Conservation (phyloP, 2,113 vertebrate species). For the Callionymus lyra region DNA sequence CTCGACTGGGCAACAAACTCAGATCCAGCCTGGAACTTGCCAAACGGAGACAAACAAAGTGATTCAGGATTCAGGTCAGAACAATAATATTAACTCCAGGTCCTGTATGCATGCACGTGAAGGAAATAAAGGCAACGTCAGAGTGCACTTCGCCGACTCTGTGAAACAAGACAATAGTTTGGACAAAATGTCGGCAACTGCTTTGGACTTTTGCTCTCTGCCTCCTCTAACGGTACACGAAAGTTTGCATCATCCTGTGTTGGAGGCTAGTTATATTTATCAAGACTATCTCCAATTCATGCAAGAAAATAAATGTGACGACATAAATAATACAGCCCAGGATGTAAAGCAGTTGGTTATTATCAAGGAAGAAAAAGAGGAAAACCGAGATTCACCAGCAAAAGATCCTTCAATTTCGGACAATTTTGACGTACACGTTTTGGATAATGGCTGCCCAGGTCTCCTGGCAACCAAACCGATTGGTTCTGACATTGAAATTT, state of each 20-base stretch:
- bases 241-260: slow-evolving; percentile 62
- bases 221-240: slow-evolving; percentile 67
- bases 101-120: slow-evolving; percentile 26
- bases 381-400: no score
- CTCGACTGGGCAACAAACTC: slow-evolving; percentile 21
- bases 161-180: slow-evolving; percentile 27
- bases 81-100: slow-evolving; percentile 9
- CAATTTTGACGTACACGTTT: no score
- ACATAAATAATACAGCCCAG: not conserved
- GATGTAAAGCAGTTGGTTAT: no score
- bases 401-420: no score
- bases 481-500: no score
- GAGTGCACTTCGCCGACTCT: slow-evolving; percentile 43
- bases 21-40: slow-evolving; percentile 32
- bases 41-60: slow-evolving; percentile 19
- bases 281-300: slow-evolving; percentile 37
- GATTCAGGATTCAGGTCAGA: slow-evolving; percentile 8
- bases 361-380: no score
- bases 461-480: no score
- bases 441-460: no score
- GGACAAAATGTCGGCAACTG: slow-evolving; percentile 5
- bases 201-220: slow-evolving; percentile 53
- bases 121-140: slow-evolving; percentile 25
- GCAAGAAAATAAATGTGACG: slow-evolving; percentile 18
- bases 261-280: slow-evolving; percentile 61